Evolutionary conservation across 2,113 vertebrate genomes (phyloP).

Genomic region (Loxodonta africana): DNA sequence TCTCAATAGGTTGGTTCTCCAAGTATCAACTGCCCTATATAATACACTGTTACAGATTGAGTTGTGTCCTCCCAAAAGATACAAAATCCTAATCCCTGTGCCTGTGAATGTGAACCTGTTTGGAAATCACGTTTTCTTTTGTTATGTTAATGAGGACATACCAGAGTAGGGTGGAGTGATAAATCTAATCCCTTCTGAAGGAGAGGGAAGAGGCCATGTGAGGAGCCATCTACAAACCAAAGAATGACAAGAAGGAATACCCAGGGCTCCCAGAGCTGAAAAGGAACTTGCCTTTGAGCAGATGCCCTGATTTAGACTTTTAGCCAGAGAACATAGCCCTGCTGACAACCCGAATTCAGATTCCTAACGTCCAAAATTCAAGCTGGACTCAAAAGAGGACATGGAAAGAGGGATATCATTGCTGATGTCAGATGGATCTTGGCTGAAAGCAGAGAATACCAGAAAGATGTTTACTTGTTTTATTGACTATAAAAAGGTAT

Average conservation of each 20-base stretch:
- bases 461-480: no score
- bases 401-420: no score
- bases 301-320: neutral
- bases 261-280: neutral
- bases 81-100: no score
- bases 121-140: no score
- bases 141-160: neutral
- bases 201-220: neutral
- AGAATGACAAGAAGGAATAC: neutral
- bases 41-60: neutral
- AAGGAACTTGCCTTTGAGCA: neutral
- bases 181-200: neutral
- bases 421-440: no score
- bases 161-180: neutral
- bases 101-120: no score
- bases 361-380: neutral
- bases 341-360: no score
- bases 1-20: neutral
- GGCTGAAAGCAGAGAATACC: no score
- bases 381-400: no score
- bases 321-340: neutral
- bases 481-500: no score
- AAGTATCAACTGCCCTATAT: neutral
- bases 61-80: neutral
- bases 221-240: neutral